Evolutionary conservation across 35 echinoderm and acorn worm genomes (phyloP).

Genomic region (Stichopus chloronotus): DNA sequence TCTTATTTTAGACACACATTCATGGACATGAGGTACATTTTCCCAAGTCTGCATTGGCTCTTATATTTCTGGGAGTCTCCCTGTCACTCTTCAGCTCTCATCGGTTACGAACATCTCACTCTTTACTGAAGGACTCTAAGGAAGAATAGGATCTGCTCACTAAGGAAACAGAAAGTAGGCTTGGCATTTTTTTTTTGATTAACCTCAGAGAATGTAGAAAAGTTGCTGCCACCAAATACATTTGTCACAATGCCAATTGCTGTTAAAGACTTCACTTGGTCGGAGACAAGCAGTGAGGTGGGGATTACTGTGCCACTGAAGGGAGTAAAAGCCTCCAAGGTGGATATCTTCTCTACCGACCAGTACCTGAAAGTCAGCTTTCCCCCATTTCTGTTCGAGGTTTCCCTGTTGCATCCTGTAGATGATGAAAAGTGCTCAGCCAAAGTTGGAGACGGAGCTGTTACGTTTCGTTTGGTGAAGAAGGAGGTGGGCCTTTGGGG

Average conservation of each 20-base stretch:
- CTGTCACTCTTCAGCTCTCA: conserved; percentile 52
- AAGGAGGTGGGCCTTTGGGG: conserved; percentile 71
- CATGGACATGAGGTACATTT: conserved; percentile 16
- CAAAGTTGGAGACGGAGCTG: conserved; percentile 82
- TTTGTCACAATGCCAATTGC: conserved; percentile 78
- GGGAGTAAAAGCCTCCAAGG: conserved; percentile 85
- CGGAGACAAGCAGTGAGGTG: conserved; percentile 77
- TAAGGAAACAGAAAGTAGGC: not conserved
- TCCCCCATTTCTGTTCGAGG: conserved; percentile 83
- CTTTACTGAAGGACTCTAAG: not conserved
- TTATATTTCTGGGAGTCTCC: conserved; percentile 36
- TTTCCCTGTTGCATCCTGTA: conserved; percentile 73
- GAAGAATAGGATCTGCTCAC: not conserved
- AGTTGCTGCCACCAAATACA: not conserved
- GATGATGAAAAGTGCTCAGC: conserved; percentile 81
- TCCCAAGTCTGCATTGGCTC: conserved; percentile 33
- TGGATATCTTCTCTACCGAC: conserved; percentile 92
- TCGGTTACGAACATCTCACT: conserved; percentile 20
- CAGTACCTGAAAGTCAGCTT: conserved; percentile 89
- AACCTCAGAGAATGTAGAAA: not conserved
- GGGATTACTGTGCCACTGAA: conserved; percentile 87
- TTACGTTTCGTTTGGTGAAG: conserved; percentile 83
- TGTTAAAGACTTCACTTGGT: conserved; percentile 88
- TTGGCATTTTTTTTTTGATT: not conserved
- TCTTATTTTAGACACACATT: not conserved